Percentiles rank a stretch among this genome's conserved stretches.
phyloP scores from a whole-genome alignment of 2,797 vertebrate genomes.

The Gastrophryne carolinensis region DNA sequence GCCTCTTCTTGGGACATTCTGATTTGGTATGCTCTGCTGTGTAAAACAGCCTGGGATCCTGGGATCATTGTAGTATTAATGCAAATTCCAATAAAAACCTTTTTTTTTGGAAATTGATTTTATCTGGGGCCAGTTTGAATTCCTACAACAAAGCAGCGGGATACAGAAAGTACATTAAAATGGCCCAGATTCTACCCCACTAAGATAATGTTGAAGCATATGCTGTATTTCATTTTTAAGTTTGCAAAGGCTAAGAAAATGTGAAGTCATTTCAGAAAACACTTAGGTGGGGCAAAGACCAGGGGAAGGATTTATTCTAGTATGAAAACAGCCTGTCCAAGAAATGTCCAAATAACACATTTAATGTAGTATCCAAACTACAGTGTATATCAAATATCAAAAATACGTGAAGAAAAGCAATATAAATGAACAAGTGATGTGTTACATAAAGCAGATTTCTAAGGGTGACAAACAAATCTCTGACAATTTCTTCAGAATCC shows the following conservation, averaged over 20 bases:
- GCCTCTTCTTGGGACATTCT: too few species aligned
- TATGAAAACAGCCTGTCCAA: conserved; percentile 6
- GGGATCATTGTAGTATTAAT: too few species aligned
- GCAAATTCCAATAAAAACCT: too few species aligned
- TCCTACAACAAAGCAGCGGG: too few species aligned
- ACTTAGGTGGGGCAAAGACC: conserved; percentile 27
- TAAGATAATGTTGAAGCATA: too few species aligned
- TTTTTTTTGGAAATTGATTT: too few species aligned
- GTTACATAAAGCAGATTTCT: neutral
- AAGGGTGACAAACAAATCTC: conserved; percentile 4
- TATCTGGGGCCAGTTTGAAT: too few species aligned
- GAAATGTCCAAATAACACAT: conserved; percentile 16
- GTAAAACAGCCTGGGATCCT: too few species aligned
- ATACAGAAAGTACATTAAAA: too few species aligned
- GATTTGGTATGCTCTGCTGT: too few species aligned
- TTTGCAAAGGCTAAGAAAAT: conserved; percentile 7
- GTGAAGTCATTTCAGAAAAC: conserved; percentile 32
- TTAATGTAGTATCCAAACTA: conserved; percentile 18
- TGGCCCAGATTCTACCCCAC: too few species aligned
- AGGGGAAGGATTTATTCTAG: conserved; percentile 13
- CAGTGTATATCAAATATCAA: conserved; percentile 4
- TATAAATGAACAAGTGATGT: conserved; percentile 5
- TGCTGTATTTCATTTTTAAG: too few species aligned
- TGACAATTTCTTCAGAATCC: neutral
- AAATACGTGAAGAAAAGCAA: neutral